Evolutionary conservation across 2,888 invertebrate genomes (phyloP), one percentile per base, ranked within the genome.

Genomic region (Acleris literana): DNA sequence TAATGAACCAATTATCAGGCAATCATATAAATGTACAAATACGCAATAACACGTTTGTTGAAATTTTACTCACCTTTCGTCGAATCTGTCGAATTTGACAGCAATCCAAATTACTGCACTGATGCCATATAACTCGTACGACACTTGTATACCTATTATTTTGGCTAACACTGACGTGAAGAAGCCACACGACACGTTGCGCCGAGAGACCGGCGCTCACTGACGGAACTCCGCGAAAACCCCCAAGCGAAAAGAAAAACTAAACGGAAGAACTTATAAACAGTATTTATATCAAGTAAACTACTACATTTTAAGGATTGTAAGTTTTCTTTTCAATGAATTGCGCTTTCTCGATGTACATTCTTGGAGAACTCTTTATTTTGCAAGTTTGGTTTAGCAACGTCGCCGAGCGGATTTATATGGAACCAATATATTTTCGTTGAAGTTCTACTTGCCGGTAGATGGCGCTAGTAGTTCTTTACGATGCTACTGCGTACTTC

Each of bases 141-240:
- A 68, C 69, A 57, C 80, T 74, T 75, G 69, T 73, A 71, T 77
- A 77, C 75, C 75, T 77, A 72, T 76, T 80, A 77, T 81, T 75
- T 75, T 78, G 74, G 73, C 18, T n/a, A 54, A 22, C 49, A 51
- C 39, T 18, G 49, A 49, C 69, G 70, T 48, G 58, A 51, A 56
- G 62, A 25, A 60, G 18, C 25, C 55, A 71, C 68, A 69, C 72
- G 62, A 81, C 88, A 76, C 70, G 58, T 68, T 82, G 74, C 84
- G 86, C 84, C 88, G 79, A 81, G 68, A 63, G 79, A 70, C 80
- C 73, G 80, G 83, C 87, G 86, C 81, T 75, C 64, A 90, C 90
- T 90, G 88, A 77, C 81, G 77, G 74, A 18, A 72, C 43, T 52
- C 17, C 39, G 18, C 22, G 53, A 44, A 60, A 59, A 63, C 43